Evolutionary conservation across 2,888 invertebrate genomes (phyloP), one percentile per base, ranked within the genome.

Genomic region (Eupithecia insigniata): DNA sequence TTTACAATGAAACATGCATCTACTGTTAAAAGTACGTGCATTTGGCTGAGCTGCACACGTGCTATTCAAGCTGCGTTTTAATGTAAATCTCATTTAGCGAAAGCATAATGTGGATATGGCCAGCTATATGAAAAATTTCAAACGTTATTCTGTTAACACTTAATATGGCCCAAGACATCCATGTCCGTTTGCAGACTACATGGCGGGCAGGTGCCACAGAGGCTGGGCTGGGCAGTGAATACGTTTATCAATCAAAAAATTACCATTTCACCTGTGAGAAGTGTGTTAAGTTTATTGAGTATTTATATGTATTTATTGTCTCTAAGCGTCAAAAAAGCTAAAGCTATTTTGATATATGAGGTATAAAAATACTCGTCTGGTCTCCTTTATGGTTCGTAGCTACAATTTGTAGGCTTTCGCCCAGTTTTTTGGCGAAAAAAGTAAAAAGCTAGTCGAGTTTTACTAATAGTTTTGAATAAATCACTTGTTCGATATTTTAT

Each of bases 21-120:
- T 73, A 67, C 68, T 68, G 66, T 55, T 55, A 26, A 55, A 55
- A 55, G 75, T 79, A 78, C 75, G 22, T 55, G 85, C 83, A 83
- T 85, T 87, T 83, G 84, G 79, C 84, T 87, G 85, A 87, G 87
- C 86, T 79, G 84, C 86, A 90, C 91, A 91, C 91, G 91, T 91
- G 91, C 89, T 88, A 78, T 81, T 82, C 80, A 83, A 85, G 85
- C 86, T 85, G 86, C 87, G 87, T 89, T 90, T 90, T 89, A 90
- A 88, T 83, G 82, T 82, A 81, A 81, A 82, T 81, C 80, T 73
- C 69, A 68, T 64, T 69, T 72, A 76, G 72, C 61, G 73, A 71
- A 61, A 76, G 70, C 60, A 22, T 81, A 81, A 36, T 72, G 62
- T 85, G 82, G 89, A 88, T 76, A 81, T 67, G 64, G 70, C 67